Evolutionary conservation across 1,140 invertebrate genomes (phyloP).

Genomic region (Drosophila busckii): DNA sequence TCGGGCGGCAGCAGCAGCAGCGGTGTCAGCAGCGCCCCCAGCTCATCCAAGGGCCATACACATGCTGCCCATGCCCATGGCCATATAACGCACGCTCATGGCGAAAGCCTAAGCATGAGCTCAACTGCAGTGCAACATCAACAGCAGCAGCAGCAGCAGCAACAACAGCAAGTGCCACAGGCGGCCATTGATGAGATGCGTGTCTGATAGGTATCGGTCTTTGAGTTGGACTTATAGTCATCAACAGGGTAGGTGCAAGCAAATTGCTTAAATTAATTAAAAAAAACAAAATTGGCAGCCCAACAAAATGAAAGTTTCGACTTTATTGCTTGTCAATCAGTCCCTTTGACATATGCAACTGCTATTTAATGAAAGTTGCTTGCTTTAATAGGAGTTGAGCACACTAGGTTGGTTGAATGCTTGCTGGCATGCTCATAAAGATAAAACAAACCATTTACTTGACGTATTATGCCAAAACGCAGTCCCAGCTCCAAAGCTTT

Average conservation of each 20-base stretch:
- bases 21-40: slow-evolving; percentile 79
- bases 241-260: slow-evolving; percentile 57
- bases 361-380: no score
- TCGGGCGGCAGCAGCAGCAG: slow-evolving; percentile 80
- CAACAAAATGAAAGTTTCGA: no score
- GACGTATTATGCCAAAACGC: slow-evolving; percentile 34
- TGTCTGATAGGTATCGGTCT: slow-evolving; percentile 86
- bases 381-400: no score
- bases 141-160: slow-evolving; percentile 76
- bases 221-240: slow-evolving; percentile 79
- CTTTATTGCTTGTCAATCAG: no score
- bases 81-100: slow-evolving; percentile 68
- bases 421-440: slow-evolving; percentile 42
- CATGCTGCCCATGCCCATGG: slow-evolving; percentile 60
- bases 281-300: no score
- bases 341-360: no score
- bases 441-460: slow-evolving; percentile 38
- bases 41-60: slow-evolving; percentile 80
- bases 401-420: no score
- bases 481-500: slow-evolving; percentile 30
- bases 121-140: slow-evolving; percentile 20
- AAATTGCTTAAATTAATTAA: not conserved
- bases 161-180: slow-evolving; percentile 84
- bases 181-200: slow-evolving; percentile 90
- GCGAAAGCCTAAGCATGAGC: slow-evolving; percentile 77